Evolutionary conservation across 2,797 vertebrate genomes (phyloP).

Genomic region (Enteromius trimaculatus): DNA sequence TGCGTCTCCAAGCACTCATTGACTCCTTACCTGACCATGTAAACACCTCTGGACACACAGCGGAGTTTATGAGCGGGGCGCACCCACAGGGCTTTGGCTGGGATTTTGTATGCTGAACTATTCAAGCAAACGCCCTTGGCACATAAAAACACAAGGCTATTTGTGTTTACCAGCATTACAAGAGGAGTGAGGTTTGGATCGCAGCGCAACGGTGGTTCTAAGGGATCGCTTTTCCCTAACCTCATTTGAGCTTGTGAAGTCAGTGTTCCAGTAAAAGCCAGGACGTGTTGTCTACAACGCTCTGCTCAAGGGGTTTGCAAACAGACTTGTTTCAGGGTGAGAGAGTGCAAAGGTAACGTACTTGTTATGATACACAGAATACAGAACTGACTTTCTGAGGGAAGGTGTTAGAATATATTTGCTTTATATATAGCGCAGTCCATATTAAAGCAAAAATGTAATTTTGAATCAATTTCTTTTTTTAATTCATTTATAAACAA

Average conservation of each 20-base stretch:
- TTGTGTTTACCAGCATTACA: slow-evolving; percentile 62
- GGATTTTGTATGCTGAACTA: slow-evolving; percentile 49
- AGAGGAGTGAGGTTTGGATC: slow-evolving; percentile 56
- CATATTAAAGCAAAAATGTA: background rate
- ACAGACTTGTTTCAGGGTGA: slow-evolving; percentile 9
- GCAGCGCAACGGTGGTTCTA: slow-evolving; percentile 50
- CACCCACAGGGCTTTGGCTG: slow-evolving; percentile 53
- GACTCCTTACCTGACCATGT: slow-evolving; percentile 63
- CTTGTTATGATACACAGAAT: background rate
- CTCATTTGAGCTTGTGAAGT: slow-evolving; percentile 39
- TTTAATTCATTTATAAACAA: background rate
- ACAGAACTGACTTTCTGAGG: background rate
- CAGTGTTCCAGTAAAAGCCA: slow-evolving; percentile 37
- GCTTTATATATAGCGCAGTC: background rate
- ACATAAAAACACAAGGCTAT: slow-evolving; percentile 63
- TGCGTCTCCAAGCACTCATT: slow-evolving; percentile 49
- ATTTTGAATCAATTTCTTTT: background rate
- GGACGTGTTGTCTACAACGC: slow-evolving; percentile 23
- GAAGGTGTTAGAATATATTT: background rate
- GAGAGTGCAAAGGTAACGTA: slow-evolving; percentile 8
- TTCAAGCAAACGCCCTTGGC: slow-evolving; percentile 47
- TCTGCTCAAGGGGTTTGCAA: slow-evolving; percentile 5
- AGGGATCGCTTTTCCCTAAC: slow-evolving; percentile 55
- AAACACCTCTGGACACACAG: slow-evolving; percentile 65
- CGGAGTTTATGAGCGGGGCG: slow-evolving; percentile 58